These are phyloP conservation scores for Chiloscyllium plagiosum DNA, from an alignment of 2,113 vertebrate genomes.

Conservation along the genomic window DNA sequence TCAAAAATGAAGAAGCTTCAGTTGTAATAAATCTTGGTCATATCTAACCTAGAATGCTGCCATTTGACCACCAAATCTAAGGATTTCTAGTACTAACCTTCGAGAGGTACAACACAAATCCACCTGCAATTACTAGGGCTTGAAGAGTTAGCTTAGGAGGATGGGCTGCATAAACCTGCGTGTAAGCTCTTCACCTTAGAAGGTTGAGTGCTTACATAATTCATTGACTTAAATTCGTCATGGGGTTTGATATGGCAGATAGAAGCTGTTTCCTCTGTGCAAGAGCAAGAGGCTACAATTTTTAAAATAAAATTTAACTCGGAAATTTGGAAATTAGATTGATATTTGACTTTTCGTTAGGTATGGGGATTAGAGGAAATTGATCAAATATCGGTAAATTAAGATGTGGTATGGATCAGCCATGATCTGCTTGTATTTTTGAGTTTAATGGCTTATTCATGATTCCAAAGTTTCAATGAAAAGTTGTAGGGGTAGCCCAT, in stretches of 20 bases:
- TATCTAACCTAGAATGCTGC: not conserved
- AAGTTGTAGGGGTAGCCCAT: not conserved
- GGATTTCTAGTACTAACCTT: not conserved
- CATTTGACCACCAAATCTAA: not conserved
- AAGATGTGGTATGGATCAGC: not conserved
- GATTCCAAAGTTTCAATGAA: not conserved
- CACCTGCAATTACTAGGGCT: not conserved
- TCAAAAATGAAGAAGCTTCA: not conserved
- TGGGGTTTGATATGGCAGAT: not conserved
- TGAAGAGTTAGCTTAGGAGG: not conserved
- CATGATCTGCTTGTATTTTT: not conserved
- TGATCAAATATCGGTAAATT: not conserved
- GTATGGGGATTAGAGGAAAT: not conserved
- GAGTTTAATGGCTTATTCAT: not conserved
- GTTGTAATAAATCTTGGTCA: not conserved
- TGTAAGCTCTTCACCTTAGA: not conserved
- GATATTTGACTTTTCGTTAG: not conserved
- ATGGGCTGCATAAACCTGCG: not conserved
- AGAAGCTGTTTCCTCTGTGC: not conserved
- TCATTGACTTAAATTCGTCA: not conserved
- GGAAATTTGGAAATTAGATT: not conserved
- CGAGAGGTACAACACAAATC: not conserved
- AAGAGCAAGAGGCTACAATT: not conserved
- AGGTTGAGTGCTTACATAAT: not conserved
- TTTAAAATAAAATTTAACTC: not conserved